Percentiles rank a stretch among this genome's conserved stretches.
Conservation (phyloP, 2,113 vertebrate genomes). For the Orycteropus afer region DNA sequence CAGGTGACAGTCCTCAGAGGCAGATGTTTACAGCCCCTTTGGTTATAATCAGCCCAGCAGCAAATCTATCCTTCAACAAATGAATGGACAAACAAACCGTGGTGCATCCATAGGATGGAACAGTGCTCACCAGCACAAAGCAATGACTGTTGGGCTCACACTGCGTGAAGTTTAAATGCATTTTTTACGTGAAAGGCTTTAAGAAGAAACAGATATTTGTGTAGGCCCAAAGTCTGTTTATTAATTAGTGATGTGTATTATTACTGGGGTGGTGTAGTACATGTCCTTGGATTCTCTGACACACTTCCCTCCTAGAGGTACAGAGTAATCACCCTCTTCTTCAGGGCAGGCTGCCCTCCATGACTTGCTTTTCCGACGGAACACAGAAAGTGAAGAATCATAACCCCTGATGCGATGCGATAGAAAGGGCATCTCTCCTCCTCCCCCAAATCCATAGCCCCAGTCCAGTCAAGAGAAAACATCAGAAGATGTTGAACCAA, state of each 20-base stretch:
- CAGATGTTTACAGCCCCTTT: background rate
- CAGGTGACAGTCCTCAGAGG: background rate
- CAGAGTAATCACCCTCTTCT: background rate
- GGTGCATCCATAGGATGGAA: background rate
- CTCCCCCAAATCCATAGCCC: background rate
- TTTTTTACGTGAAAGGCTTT: background rate
- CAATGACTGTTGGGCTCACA: background rate
- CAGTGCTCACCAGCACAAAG: background rate
- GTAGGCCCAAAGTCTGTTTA: background rate
- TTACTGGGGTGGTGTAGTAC: background rate
- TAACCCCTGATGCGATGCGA: background rate
- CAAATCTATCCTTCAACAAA: background rate
- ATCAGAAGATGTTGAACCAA: no score
- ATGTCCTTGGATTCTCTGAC: background rate
- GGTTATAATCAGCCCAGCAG: background rate
- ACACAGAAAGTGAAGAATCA: no score
- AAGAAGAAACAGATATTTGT: background rate
- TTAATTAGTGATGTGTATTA: no score
- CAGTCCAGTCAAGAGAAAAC: no score
- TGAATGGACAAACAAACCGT: background rate
- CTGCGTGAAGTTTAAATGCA: background rate
- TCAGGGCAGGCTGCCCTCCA: no score
- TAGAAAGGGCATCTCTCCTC: fast-evolving
- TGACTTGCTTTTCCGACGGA: background rate
- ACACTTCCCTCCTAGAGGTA: background rate